Base-by-base conservation (phyloP, 2,888 invertebrate species). In the Octonoba sinensis region DNA sequence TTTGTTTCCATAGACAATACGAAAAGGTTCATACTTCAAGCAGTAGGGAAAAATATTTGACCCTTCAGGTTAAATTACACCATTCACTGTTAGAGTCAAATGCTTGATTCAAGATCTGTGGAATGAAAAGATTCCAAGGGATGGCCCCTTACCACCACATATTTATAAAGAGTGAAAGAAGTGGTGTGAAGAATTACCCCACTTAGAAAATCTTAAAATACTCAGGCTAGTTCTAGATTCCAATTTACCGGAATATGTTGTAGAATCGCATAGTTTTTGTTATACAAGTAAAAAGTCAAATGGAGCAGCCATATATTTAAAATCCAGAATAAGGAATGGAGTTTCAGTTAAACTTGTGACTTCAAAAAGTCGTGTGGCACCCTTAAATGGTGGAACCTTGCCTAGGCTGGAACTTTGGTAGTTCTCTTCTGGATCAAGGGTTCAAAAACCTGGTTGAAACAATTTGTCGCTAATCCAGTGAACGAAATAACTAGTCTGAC, bases 31-130 rank as follows among this genome's bases (percentile, higher is more conserved):
- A 57, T 57, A 57, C 57, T 57, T 2, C 44, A 13, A 20, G 0
- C 57, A 22, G 3, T 36, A 44, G 56, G 69, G 20, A 69, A 69
- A n/a, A 1, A 69, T 69, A 0, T 54, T 69, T 56, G 54, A 69
- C 44, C 57, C 22, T 8, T 22, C 36, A 6, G 56, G 57, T 24
- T n/a, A 46, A 12, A 36, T 57, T 15, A 12, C 59, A 16, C 49
- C 47, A 15, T 71, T 71, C 47, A 51, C 47, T 18, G 46, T 59
- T n/a, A 22, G 67, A 22, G n/a, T 67, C 4, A 67, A 51, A 20
- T 51, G 67, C 27, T 15, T 67, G 6, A 22, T 69, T 18, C 57
- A 69, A 15, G 62, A 36, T 4, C 27, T 62, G 3, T 16, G 36
- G 62, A 24, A 36, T 4, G 62, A 62, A 36, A 62, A 62, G 6